Conservation (phyloP, 2,888 invertebrate species). For the Digitonthophagus gazella region DNA sequence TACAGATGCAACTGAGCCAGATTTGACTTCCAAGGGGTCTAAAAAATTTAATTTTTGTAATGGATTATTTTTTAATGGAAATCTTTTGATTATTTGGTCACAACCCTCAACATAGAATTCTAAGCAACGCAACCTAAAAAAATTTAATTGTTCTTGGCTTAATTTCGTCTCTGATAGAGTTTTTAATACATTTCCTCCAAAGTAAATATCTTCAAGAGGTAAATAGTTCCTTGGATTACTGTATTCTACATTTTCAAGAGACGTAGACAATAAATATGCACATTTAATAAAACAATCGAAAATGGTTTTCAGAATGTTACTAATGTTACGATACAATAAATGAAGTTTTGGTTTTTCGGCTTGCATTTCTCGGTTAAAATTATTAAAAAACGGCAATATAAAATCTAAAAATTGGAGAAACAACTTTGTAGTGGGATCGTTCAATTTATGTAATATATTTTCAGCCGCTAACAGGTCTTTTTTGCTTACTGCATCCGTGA, state of each 20-base stretch:
- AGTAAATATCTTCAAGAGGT: not conserved
- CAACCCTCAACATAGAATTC: not conserved
- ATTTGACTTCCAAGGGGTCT: not conserved
- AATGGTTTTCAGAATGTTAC: not conserved
- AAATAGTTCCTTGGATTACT: not conserved
- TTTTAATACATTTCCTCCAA: not conserved
- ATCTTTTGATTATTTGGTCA: conserved; percentile 5
- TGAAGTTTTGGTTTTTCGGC: conserved; percentile 2
- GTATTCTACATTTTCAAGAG: not conserved
- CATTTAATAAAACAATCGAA: conserved; percentile 3
- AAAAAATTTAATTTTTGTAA: not conserved
- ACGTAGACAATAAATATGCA: not conserved
- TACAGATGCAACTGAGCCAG: not conserved
- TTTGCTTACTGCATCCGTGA: conserved; percentile 9
- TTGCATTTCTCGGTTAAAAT: not conserved
- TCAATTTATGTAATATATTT: not conserved
- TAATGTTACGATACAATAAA: not conserved
- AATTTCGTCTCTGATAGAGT: not conserved
- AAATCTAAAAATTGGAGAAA: too few relatives aligned
- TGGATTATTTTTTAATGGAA: conserved; percentile 4
- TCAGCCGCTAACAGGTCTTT: not conserved
- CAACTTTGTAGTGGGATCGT: too few relatives aligned
- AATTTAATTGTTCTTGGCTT: too few relatives aligned
- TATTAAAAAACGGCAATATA: too few relatives aligned
- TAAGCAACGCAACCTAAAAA: not conserved